phyloP scores from a whole-genome alignment of 2,888 invertebrate species.

The Spilosoma lubricipeda region DNA sequence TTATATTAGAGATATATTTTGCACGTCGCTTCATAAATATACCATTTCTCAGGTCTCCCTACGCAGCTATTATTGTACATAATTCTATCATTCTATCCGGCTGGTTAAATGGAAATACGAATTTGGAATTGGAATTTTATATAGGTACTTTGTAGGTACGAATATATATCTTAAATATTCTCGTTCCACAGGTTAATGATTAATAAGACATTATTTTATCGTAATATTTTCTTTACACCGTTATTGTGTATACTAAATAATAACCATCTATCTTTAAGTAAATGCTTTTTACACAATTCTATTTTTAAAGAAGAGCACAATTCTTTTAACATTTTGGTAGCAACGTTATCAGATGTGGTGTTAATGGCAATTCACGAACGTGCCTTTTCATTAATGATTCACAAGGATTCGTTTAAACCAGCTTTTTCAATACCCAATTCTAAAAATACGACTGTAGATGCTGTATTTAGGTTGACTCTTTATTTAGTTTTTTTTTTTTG shows the following conservation, averaged over 20 bases:
- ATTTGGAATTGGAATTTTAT: not conserved
- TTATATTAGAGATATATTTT: slow-evolving; percentile 27
- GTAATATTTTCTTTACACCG: no score
- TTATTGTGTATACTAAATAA: not conserved
- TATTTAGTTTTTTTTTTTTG: not conserved
- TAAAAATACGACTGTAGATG: not conserved
- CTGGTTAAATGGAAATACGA: not conserved
- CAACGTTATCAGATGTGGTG: not conserved
- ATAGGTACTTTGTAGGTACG: not conserved
- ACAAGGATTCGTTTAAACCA: slow-evolving; percentile 8
- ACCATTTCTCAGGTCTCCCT: not conserved
- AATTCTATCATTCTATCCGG: no score
- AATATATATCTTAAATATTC: not conserved
- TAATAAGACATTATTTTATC: no score
- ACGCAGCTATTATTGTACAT: not conserved
- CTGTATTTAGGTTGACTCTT: not conserved
- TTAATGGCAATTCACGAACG: slow-evolving; percentile 5
- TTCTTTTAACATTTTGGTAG: not conserved
- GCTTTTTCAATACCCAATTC: slow-evolving; percentile 10
- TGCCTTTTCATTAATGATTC: slow-evolving; percentile 8
- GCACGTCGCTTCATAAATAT: slow-evolving; percentile 18
- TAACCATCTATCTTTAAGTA: no score
- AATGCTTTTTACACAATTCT: not conserved
- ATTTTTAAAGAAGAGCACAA: no score
- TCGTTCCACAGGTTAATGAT: not conserved